Evolutionary conservation across 2,888 invertebrate genomes (phyloP).

Genomic region (Cactoblastis cactorum): DNA sequence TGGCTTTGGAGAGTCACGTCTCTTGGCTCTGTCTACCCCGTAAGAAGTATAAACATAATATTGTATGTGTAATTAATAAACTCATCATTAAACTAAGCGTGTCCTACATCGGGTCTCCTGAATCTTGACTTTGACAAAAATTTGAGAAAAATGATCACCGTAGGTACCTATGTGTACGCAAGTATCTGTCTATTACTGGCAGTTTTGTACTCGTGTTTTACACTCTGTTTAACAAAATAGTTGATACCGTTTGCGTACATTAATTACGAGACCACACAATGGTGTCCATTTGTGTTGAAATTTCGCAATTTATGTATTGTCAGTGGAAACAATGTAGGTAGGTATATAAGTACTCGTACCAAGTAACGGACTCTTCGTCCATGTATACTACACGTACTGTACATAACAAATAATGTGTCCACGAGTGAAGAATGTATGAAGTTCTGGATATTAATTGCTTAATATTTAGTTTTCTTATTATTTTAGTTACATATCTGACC

Average conservation of each 20-base stretch:
- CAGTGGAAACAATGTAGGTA: slow-evolving; percentile 40
- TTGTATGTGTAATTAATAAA: too few species aligned
- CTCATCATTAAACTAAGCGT: too few species aligned
- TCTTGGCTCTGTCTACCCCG: too few species aligned
- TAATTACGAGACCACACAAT: slow-evolving; percentile 54
- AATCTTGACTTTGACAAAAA: neutral
- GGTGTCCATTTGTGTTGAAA: slow-evolving; percentile 49
- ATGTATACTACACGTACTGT: too few species aligned
- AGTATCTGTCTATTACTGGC: slow-evolving; percentile 18
- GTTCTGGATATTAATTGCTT: too few species aligned
- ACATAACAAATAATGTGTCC: slow-evolving; percentile 18
- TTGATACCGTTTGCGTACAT: slow-evolving; percentile 50
- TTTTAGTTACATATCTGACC: too few species aligned
- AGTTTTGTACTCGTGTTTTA: slow-evolving; percentile 51
- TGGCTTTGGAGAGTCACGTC: too few species aligned
- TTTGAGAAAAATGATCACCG: neutral
- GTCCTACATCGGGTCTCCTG: too few species aligned
- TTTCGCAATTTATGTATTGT: slow-evolving; percentile 46
- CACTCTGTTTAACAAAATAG: slow-evolving; percentile 67
- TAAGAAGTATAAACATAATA: too few species aligned
- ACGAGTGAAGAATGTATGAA: neutral
- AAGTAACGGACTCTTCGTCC: slow-evolving; percentile 12
- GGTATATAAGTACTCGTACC: slow-evolving; percentile 39
- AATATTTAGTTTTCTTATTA: too few species aligned
- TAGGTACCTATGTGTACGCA: neutral